Conservation (phyloP, 2,113 vertebrate species). For the Megatriorchis doriae region DNA sequence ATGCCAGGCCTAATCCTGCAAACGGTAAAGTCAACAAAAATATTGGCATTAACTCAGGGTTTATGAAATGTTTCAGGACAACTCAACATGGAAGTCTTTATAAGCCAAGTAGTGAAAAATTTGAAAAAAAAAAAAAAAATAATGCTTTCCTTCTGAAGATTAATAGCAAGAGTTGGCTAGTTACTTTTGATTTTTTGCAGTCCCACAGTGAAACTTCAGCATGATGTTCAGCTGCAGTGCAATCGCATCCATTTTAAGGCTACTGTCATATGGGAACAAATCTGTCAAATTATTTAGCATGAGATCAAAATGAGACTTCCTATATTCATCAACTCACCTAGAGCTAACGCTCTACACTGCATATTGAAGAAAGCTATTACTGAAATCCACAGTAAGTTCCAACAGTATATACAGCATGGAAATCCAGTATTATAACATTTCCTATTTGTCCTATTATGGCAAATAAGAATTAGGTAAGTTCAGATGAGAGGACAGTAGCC, state of each 20-base stretch:
- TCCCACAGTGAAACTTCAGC: neutral
- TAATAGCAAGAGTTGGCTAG: neutral
- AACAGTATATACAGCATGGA: neutral
- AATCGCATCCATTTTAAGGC: neutral
- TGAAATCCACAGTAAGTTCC: neutral
- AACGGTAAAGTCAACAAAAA: neutral
- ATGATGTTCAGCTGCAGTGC: neutral
- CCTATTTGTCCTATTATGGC: neutral
- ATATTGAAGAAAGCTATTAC: neutral
- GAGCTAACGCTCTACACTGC: neutral
- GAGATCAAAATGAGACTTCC: neutral
- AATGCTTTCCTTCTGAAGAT: neutral
- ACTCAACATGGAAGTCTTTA: neutral
- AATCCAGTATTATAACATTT: neutral
- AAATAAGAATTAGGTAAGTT: neutral
- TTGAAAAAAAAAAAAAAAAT: neutral
- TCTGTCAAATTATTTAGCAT: neutral
- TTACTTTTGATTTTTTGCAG: neutral
- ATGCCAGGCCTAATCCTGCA: neutral
- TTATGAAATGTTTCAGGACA: neutral
- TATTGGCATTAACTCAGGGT: neutral
- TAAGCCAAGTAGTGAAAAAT: neutral
- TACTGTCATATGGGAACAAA: neutral
- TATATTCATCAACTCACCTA: neutral
- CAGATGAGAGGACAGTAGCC: neutral